phyloP scores from a whole-genome alignment of 2,113 vertebrate species.

The Rhizomys pruinosus region DNA sequence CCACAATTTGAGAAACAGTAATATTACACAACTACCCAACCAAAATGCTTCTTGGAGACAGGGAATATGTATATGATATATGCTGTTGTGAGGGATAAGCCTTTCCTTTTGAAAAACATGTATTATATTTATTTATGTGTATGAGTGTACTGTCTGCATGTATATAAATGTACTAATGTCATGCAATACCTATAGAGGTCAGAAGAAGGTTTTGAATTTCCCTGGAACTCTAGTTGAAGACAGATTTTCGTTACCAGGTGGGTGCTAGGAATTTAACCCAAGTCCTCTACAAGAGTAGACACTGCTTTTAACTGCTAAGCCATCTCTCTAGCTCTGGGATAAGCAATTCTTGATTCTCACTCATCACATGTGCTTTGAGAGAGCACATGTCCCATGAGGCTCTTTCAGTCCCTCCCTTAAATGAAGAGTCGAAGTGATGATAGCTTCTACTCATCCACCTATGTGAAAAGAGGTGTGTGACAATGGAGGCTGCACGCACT shows the following conservation, averaged over 20 bases:
- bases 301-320: too few relatives aligned
- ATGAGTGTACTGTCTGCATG: too few relatives aligned
- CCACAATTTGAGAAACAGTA: not conserved
- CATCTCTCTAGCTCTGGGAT: too few relatives aligned
- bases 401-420: not conserved
- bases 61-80: not conserved
- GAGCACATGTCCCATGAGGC: not conserved
- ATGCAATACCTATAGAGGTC: too few relatives aligned
- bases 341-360: not conserved
- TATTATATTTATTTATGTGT: too few relatives aligned
- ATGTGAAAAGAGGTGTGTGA: not conserved
- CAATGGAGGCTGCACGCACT: not conserved
- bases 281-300: too few relatives aligned
- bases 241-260: too few relatives aligned
- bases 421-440: not conserved
- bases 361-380: not conserved
- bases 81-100: not conserved
- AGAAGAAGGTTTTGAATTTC: too few relatives aligned
- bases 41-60: not conserved
- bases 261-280: too few relatives aligned
- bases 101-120: too few relatives aligned
- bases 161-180: too few relatives aligned
- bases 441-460: not conserved
- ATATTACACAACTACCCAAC: not conserved
- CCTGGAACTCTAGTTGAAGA: too few relatives aligned